Base-by-base conservation (phyloP, 2,888 invertebrate species). In the Taphrorychus bicolor region DNA sequence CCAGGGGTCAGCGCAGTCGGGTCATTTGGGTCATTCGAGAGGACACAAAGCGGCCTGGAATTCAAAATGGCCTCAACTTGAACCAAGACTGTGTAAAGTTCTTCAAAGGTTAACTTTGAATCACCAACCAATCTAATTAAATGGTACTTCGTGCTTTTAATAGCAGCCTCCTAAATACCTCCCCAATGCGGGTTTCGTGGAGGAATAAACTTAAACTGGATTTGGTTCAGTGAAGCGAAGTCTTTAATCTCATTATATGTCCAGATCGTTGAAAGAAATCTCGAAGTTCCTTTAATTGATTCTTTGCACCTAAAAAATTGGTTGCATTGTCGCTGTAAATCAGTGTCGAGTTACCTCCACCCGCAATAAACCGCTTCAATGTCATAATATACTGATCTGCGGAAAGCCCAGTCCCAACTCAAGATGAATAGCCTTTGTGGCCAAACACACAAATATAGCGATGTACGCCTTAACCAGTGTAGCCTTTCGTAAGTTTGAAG, bases 141-240 rank as follows among this genome's bases (percentile, higher is more conserved):
- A 66, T 77, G 78, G 59, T 60, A 64, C 70, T 81, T 80, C 0
- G 74, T 63, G 1, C 73, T 71, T 53, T 75, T 77, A 9, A 80
- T 72, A 5, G 72, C 76, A 2, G 76, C 73, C 58, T 80, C 79
- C 78, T 77, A 78, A 14, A 79, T 52, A 14, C 79, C 79, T 11
- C 79, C 79, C 61, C 61, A 61, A 22, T 62, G 62, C n/a, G 63
- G 57, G 48, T 40, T 49, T 49, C 57, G 42, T 14, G 63, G 63
- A n/a, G 63, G 57, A 14, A 63, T 63, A 17, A 59, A 59, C 32
- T 64, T 64, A 9, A 32, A 64, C 42, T 64, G 49, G 5, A 22
- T 52, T 52, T 64, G 19, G 42, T 58, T 64, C 52, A 21, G 21
- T n/a, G 32, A 14, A 7, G 16, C 9, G 52, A 32, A 60, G 5